Percentiles rank a stretch among this genome's conserved stretches.
phyloP scores from a whole-genome alignment of 2,888 invertebrate species.

The Metacarcinus magister region DNA sequence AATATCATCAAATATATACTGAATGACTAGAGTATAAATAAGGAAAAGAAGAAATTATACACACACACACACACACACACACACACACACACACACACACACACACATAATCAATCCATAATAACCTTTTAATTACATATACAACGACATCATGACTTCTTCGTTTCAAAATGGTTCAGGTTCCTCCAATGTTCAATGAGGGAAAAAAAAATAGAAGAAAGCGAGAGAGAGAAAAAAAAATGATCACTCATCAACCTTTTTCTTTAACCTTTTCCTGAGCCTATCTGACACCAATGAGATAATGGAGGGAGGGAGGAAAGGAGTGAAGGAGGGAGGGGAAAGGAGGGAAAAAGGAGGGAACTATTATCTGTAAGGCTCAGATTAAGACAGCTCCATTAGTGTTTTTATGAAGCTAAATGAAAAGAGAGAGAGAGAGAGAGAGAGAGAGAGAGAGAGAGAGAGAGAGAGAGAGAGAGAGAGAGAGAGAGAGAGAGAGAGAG shows the following conservation, averaged over 20 bases:
- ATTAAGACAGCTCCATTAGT: constrained; percentile 26
- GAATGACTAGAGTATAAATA: too few relatives aligned
- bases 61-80: neutral
- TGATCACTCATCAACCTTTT: neutral
- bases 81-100: neutral
- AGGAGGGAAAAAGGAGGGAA: neutral
- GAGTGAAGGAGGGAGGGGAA: neutral
- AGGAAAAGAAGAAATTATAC: too few relatives aligned
- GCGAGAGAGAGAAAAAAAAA: neutral
- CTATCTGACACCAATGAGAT: neutral
- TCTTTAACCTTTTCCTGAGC: neutral
- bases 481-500: too few relatives aligned
- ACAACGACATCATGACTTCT: too few relatives aligned
- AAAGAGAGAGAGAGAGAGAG: neutral
- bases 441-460: constrained; percentile 29
- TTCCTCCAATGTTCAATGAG: neutral
- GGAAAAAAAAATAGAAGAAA: neutral
- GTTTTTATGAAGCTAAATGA: neutral
- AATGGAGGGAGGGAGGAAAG: neutral
- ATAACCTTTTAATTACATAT: too few relatives aligned
- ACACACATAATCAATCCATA: neutral
- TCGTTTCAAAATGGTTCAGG: too few relatives aligned
- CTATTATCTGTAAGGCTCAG: neutral
- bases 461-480: neutral
- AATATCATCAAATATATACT: too few relatives aligned